Evolutionary conservation across 2,888 invertebrate genomes (phyloP).

Genomic region (Ligdia adustata): DNA sequence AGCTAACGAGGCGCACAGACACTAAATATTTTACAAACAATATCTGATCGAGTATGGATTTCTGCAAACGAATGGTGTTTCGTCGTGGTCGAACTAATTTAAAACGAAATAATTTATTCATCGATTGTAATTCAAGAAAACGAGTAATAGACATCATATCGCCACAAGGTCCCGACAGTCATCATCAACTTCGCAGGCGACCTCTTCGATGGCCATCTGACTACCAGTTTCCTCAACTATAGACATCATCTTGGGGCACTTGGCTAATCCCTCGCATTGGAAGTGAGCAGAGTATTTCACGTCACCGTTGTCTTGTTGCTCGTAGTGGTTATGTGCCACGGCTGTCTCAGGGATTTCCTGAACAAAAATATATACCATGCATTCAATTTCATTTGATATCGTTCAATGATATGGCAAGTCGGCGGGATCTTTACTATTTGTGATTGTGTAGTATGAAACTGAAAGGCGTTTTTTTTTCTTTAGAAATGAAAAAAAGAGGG

Average conservation of each 20-base stretch:
- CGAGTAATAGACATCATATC: slow-evolving; percentile 18
- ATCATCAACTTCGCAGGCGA: slow-evolving; percentile 43
- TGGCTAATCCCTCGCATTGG: slow-evolving; percentile 11
- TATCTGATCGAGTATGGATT: no score
- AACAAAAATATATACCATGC: no score
- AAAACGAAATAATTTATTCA: neutral
- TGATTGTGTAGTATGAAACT: no score
- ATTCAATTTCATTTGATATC: no score
- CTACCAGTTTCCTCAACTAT: slow-evolving; percentile 69
- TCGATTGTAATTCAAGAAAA: slow-evolving; percentile 12
- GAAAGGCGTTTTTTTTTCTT: no score
- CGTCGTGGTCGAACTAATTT: slow-evolving; percentile 50
- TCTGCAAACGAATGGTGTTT: no score
- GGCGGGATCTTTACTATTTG: no score
- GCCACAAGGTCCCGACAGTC: slow-evolving; percentile 32
- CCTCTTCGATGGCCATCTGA: slow-evolving; percentile 63
- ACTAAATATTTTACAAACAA: no score
- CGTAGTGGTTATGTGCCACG: slow-evolving; percentile 43
- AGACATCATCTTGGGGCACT: slow-evolving; percentile 43
- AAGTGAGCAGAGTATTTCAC: slow-evolving; percentile 32
- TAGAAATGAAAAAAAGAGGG: no score
- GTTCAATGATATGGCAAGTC: no score
- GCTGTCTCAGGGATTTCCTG: slow-evolving; percentile 48
- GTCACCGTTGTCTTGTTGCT: slow-evolving; percentile 46
- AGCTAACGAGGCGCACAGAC: no score